Percentiles rank a stretch among this genome's conserved stretches.
phyloP scores from a whole-genome alignment of 2,113 vertebrate species.

The Odocoileus hemionus region DNA sequence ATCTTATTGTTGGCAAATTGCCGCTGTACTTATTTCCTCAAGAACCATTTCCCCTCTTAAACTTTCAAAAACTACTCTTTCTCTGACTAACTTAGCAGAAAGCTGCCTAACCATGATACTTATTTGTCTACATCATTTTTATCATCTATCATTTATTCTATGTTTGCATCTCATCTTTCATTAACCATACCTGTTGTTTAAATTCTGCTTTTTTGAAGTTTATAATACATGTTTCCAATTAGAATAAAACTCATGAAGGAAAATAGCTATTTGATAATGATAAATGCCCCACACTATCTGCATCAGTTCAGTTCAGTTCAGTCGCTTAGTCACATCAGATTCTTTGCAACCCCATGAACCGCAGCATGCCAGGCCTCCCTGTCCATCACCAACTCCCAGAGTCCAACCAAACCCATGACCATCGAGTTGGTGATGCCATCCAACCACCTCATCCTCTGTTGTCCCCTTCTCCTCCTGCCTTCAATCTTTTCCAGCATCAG shows the following conservation, averaged over 20 bases:
- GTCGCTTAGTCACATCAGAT: too few relatives aligned
- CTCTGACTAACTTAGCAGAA: not conserved
- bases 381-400: too few relatives aligned
- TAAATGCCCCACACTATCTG: accelerated
- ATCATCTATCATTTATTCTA: not conserved
- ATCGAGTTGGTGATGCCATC: too few relatives aligned
- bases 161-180: not conserved
- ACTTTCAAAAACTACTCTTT: not conserved
- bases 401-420: too few relatives aligned
- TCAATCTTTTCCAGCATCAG: too few relatives aligned
- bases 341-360: too few relatives aligned
- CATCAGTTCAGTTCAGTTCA: too few relatives aligned
- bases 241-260: not conserved
- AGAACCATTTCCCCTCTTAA: not conserved
- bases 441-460: too few relatives aligned
- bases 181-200: not conserved
- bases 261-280: not conserved
- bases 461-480: too few relatives aligned
- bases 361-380: too few relatives aligned
- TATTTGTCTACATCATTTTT: not conserved
- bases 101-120: not conserved
- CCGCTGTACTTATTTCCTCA: not conserved
- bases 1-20: not conserved
- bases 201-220: not conserved
- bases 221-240: not conserved